Conservation (phyloP, 2,888 invertebrate species). For the Creontiades dilutus region DNA sequence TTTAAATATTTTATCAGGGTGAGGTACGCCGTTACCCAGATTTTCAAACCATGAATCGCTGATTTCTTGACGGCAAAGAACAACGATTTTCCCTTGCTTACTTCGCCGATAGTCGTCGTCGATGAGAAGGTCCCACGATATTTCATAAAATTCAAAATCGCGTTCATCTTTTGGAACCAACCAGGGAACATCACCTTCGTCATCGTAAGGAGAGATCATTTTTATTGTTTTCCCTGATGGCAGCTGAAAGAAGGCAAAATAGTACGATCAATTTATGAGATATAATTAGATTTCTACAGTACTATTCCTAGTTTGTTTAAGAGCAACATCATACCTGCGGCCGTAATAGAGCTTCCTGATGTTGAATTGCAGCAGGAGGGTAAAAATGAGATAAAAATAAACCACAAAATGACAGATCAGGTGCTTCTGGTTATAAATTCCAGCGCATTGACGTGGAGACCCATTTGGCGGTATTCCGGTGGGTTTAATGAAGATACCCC, state of each 20-base stretch:
- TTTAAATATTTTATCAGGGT: slow-evolving; percentile 27
- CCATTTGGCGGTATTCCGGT: too few species aligned
- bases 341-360: too few species aligned
- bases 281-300: too few species aligned
- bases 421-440: too few species aligned
- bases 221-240: slow-evolving; percentile 43
- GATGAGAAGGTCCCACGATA: slow-evolving; percentile 34
- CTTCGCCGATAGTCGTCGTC: slow-evolving; percentile 44
- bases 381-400: too few species aligned
- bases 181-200: slow-evolving; percentile 63
- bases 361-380: too few species aligned
- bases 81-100: slow-evolving; percentile 12
- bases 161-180: slow-evolving; percentile 60
- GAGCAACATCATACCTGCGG: too few species aligned
- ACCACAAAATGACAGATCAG: too few species aligned
- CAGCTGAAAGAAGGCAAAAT: background rate
- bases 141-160: slow-evolving; percentile 59
- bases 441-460: too few species aligned
- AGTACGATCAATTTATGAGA: background rate
- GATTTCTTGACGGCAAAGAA: slow-evolving; percentile 25
- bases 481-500: too few species aligned
- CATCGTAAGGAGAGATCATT: slow-evolving; percentile 59
- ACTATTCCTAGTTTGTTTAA: too few species aligned
- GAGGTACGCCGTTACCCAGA: background rate
- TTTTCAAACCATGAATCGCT: background rate